Evolutionary conservation across 2,888 invertebrate genomes (phyloP).

Genomic region (Acanthosepion lycidas): DNA sequence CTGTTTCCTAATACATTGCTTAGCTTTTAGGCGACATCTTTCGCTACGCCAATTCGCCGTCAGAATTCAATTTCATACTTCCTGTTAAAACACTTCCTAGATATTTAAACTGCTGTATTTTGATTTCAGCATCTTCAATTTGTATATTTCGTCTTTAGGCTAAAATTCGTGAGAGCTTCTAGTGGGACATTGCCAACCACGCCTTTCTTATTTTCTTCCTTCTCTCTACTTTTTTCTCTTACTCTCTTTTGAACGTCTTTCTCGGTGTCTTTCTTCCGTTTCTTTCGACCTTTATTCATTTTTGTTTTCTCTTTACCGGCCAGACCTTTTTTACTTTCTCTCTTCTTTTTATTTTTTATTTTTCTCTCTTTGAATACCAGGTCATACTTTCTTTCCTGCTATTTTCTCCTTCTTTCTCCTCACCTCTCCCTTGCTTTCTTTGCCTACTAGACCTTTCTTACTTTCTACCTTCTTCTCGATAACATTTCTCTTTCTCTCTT

Average conservation of each 20-base stretch:
- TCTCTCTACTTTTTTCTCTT: background rate
- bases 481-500: background rate
- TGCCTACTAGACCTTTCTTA: no score
- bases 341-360: background rate
- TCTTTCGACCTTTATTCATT: background rate
- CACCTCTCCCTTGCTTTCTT: background rate
- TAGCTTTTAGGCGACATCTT: no score
- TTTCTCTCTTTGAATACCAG: background rate
- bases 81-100: no score
- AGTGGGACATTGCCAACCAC: no score
- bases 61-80: no score
- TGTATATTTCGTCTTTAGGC: no score
- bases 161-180: no score
- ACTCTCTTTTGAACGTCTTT: background rate
- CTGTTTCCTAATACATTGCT: no score
- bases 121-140: no score
- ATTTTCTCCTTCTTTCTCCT: background rate
- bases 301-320: background rate
- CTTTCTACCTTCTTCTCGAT: no score
- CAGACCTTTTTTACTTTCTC: fast-evolving
- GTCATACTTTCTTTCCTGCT: background rate
- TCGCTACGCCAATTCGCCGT: no score
- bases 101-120: no score
- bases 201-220: background rate
- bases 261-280: background rate